phyloP scores from a whole-genome alignment of 2,113 vertebrate species.

The Phocoena sinus region DNA sequence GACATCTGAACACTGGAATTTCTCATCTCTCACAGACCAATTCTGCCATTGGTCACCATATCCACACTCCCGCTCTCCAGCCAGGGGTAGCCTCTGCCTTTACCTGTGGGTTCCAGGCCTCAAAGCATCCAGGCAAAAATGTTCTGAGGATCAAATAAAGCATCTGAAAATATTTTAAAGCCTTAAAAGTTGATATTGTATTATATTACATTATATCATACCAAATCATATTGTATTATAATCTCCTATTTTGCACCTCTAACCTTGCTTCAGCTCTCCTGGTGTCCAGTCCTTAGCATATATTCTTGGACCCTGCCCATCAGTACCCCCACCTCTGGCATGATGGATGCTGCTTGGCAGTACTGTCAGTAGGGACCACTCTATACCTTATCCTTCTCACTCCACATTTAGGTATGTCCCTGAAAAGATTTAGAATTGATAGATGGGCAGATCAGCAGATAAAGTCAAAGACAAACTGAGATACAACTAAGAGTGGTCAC shows the following conservation, averaged over 20 bases:
- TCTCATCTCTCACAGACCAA: not conserved
- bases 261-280: not conserved
- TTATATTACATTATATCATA: not conserved
- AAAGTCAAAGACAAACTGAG: not conserved
- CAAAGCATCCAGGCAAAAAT: not conserved
- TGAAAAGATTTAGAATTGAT: not conserved
- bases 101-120: not conserved
- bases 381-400: not conserved
- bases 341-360: not conserved
- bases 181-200: not conserved
- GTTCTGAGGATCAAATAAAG: not conserved
- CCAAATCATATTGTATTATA: not conserved
- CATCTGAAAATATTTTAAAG: not conserved
- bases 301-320: not conserved
- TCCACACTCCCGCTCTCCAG: not conserved
- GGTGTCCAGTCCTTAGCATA: not conserved
- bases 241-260: not conserved
- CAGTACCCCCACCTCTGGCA: not conserved
- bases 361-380: not conserved
- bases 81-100: not conserved
- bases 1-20: not conserved
- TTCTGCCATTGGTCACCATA: not conserved
- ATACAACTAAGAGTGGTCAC: not conserved
- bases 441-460: not conserved
- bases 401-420: not conserved